Base-by-base conservation (phyloP, 2,113 vertebrate genomes). In the Gadus chalcogrammus region DNA sequence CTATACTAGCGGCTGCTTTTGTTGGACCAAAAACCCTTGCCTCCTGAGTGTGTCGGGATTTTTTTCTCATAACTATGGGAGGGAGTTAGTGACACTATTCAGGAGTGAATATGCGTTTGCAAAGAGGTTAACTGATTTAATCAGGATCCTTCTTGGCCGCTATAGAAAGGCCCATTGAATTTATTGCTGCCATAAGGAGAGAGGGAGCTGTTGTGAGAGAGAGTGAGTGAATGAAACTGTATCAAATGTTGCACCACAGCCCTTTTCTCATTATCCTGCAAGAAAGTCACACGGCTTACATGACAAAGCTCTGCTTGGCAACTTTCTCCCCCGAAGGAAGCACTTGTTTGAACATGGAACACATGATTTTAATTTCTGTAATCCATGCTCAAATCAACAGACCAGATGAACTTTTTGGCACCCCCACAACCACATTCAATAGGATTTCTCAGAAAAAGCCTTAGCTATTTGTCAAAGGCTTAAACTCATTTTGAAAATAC, bases 361-460 rank as follows among this genome's bases (percentile, higher is more conserved):
- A 87, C 87, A 86, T 88, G 90, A 90, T 90, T 89, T 87, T 87
- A 92, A 91, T 90, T 86, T 87, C 85, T 88, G 79, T 90, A 92
- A 92, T 91, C 90, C 89, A 76, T 0, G 78, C 83, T 90, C 85
- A 90, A 90, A 91, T 90, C 87, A 91, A 90, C 88, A 88, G 86
- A 88, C 89, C 90, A 91, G 89, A 90, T 88, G 86, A 91, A 91
- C 87, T 87, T 91, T 91, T 91, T 92, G 88, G 87, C 90, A 85
- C 79, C 80, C 77, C 81, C 79, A 78, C 79, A 65, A 83, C 74
- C 88, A 87, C 82, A 84, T 72, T 78, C 85, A 86, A 87, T 0
- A 62, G 83, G 86, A 86, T 89, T 89, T 76, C 84, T 60, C 59
- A 67, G 63, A 75, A 86, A 90, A 89, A 79, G 73, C 81, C 70